Evolutionary conservation across 2,888 invertebrate genomes (phyloP).

Genomic region (Hemaris fuciformis): DNA sequence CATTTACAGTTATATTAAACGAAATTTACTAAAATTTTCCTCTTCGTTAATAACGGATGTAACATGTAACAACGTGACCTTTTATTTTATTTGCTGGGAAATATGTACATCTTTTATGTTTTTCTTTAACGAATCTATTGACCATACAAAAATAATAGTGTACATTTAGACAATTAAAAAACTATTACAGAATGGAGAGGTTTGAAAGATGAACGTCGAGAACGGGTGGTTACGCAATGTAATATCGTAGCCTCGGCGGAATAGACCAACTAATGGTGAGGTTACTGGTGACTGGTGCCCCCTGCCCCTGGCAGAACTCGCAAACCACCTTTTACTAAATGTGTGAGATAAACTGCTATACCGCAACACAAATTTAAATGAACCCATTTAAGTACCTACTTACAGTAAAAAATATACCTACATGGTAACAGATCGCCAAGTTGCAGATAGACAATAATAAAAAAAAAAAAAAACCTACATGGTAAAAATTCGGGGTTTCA

Average conservation of each 20-base stretch:
- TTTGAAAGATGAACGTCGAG: conserved; percentile 35
- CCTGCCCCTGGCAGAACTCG: conserved; percentile 26
- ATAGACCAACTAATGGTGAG: conserved; percentile 16
- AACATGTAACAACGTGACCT: too few relatives aligned
- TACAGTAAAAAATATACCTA: too few relatives aligned
- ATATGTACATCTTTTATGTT: not conserved
- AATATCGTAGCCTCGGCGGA: conserved; percentile 12
- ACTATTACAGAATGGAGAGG: conserved; percentile 40
- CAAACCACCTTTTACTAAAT: conserved; percentile 30
- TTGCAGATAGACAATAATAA: too few relatives aligned
- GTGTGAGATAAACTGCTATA: not conserved
- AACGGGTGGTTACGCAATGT: conserved; percentile 30
- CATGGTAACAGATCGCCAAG: too few relatives aligned
- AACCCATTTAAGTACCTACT: too few relatives aligned
- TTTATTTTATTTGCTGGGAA: too few relatives aligned
- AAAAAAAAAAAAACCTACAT: too few relatives aligned
- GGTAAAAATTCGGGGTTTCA: too few relatives aligned
- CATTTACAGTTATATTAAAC: too few relatives aligned
- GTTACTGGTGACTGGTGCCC: conserved; percentile 25
- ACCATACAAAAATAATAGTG: not conserved
- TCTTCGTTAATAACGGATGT: too few relatives aligned
- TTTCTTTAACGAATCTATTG: not conserved
- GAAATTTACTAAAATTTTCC: too few relatives aligned
- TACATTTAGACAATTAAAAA: conserved; percentile 41
- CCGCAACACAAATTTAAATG: not conserved